Evolutionary conservation across 2,113 vertebrate genomes (phyloP).

Genomic region (Xerus inauris): DNA sequence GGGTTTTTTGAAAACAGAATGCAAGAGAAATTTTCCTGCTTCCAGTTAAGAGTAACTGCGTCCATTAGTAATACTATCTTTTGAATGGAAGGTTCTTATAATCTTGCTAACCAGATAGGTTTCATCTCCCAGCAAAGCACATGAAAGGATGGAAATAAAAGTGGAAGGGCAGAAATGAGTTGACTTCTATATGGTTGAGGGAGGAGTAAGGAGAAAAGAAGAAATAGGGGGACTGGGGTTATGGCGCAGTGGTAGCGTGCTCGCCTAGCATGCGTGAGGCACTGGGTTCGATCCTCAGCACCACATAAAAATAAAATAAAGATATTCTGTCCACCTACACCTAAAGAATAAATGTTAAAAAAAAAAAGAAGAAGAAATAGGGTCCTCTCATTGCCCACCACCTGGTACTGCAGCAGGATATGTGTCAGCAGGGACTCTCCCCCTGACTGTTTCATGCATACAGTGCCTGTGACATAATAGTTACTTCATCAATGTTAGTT

Average conservation of each 20-base stretch:
- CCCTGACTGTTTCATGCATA: not conserved
- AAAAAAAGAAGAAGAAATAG: too few relatives aligned
- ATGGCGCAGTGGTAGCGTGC: too few relatives aligned
- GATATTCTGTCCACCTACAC: too few relatives aligned
- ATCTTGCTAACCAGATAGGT: not conserved
- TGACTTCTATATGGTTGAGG: not conserved
- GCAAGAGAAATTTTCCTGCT: not conserved
- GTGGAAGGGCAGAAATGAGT: not conserved
- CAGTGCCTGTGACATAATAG: not conserved
- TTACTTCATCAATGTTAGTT: not conserved
- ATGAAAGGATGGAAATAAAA: not conserved
- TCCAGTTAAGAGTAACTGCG: not conserved
- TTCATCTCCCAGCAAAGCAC: not conserved
- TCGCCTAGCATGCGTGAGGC: too few relatives aligned
- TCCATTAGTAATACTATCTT: not conserved
- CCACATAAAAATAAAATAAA: too few relatives aligned
- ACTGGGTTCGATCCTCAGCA: too few relatives aligned
- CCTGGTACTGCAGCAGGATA: too few relatives aligned
- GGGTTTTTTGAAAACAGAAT: slow-evolving; percentile 6
- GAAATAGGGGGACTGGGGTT: too few relatives aligned
- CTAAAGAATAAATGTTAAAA: too few relatives aligned
- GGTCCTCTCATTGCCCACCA: not conserved
- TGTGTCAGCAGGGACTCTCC: not conserved
- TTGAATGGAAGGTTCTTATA: not conserved
- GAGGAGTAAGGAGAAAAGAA: not conserved